phyloP scores from a whole-genome alignment of 2,113 vertebrate species.

The Athene cunicularia region DNA sequence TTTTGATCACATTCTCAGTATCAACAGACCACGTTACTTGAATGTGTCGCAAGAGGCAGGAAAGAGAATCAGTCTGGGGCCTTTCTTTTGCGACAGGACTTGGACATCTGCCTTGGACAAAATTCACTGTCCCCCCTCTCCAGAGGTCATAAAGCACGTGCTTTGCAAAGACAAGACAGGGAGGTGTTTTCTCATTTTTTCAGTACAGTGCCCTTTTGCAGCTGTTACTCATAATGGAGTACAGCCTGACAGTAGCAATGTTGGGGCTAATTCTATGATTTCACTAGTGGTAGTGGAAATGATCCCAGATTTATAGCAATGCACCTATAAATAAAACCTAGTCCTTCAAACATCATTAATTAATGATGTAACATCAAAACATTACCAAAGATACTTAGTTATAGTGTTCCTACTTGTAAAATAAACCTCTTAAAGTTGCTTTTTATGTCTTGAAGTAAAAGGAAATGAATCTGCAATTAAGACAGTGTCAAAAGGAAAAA shows the following conservation, averaged over 20 bases:
- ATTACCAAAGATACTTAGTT: slow-evolving; percentile 53
- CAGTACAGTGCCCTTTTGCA: slow-evolving; percentile 18
- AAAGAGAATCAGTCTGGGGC: not conserved
- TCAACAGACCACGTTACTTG: not conserved
- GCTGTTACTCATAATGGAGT: slow-evolving; percentile 17
- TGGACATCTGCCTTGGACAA: not conserved
- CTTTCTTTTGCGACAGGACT: not conserved
- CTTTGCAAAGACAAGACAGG: not conserved
- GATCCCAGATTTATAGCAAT: slow-evolving; percentile 52
- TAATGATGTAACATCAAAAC: slow-evolving; percentile 49
- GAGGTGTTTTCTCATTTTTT: slow-evolving; percentile 28
- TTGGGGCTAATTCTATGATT: slow-evolving; percentile 37
- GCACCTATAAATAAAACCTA: slow-evolving; percentile 53
- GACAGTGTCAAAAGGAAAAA: not conserved
- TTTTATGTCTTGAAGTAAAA: slow-evolving; percentile 12
- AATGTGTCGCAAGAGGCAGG: not conserved
- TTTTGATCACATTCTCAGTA: not conserved
- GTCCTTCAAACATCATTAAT: slow-evolving; percentile 52
- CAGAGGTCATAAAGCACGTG: not conserved
- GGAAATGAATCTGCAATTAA: slow-evolving; percentile 21
- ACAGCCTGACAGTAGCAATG: slow-evolving; percentile 16
- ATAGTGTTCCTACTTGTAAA: slow-evolving; percentile 45
- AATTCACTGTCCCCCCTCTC: not conserved
- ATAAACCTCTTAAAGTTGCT: slow-evolving; percentile 8
- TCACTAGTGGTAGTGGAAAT: slow-evolving; percentile 15